Conservation (phyloP, 2,888 invertebrate species). For the Mythimna ferrago region DNA sequence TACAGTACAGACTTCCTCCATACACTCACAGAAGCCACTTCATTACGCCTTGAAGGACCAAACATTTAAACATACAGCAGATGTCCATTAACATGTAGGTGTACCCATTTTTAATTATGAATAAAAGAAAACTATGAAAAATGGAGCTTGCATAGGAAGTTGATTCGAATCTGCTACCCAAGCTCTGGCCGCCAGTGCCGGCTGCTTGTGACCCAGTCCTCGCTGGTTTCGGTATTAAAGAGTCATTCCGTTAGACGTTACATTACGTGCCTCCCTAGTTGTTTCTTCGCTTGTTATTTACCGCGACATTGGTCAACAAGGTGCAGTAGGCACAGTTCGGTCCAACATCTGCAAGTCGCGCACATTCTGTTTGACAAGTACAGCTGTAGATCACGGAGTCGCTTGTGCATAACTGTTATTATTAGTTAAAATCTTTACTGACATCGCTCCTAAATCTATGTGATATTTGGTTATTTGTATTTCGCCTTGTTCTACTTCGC, state of each 20-base stretch:
- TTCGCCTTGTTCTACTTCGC: background rate
- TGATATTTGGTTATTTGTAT: background rate
- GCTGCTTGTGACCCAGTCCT: background rate
- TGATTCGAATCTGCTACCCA: background rate
- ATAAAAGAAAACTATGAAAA: background rate
- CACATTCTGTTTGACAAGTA: background rate
- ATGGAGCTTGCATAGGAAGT: background rate
- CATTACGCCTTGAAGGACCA: background rate
- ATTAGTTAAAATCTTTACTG: background rate
- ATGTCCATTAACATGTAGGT: background rate
- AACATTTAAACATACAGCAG: background rate
- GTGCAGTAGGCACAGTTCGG: background rate
- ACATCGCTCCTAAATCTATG: background rate
- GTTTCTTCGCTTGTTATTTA: background rate
- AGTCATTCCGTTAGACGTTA: background rate
- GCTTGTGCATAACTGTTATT: background rate
- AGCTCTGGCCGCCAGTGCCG: background rate
- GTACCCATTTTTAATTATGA: background rate
- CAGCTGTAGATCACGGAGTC: background rate
- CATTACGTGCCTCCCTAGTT: slow-evolving; percentile 6
- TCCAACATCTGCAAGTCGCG: background rate
- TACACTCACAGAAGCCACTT: background rate
- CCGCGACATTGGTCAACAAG: background rate
- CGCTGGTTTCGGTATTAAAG: background rate
- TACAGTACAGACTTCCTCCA: background rate